Evolutionary conservation across 2,888 invertebrate species (phyloP).

Genomic region (Eilema caniola): DNA sequence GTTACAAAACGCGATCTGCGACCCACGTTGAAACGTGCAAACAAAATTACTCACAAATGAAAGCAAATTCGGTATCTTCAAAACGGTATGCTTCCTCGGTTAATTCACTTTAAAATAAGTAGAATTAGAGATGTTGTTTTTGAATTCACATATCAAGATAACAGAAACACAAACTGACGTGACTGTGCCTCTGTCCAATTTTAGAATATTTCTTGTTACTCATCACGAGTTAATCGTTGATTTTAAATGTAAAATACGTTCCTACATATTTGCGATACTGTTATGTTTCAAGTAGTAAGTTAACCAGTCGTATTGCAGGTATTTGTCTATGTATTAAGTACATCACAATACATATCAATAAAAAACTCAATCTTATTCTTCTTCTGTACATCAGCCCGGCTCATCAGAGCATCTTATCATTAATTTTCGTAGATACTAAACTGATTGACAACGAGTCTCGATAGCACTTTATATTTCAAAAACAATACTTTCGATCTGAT

Average conservation of each 20-base stretch:
- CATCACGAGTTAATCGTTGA: background rate
- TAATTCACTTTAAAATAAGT: background rate
- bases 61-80: background rate
- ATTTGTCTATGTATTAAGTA: background rate
- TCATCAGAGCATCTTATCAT: background rate
- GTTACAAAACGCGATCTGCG: no score
- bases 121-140: background rate
- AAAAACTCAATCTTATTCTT: constrained; percentile 1
- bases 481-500: background rate
- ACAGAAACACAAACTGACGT: background rate
- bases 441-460: constrained; percentile 2
- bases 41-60: background rate
- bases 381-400: background rate
- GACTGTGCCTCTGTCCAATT: background rate
- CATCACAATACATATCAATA: background rate
- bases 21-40: no score
- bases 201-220: background rate
- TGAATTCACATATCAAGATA: background rate
- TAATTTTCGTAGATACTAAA: constrained; percentile 5
- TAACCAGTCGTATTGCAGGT: background rate
- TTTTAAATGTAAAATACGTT: background rate
- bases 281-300: background rate
- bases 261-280: background rate
- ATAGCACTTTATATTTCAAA: background rate
- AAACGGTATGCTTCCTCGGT: background rate